A percentile compares a stretch with the other conserved stretches of the same genome.
Evolutionary conservation across 2,113 vertebrate species (phyloP).

Genomic region (Myotis brandtii): DNA sequence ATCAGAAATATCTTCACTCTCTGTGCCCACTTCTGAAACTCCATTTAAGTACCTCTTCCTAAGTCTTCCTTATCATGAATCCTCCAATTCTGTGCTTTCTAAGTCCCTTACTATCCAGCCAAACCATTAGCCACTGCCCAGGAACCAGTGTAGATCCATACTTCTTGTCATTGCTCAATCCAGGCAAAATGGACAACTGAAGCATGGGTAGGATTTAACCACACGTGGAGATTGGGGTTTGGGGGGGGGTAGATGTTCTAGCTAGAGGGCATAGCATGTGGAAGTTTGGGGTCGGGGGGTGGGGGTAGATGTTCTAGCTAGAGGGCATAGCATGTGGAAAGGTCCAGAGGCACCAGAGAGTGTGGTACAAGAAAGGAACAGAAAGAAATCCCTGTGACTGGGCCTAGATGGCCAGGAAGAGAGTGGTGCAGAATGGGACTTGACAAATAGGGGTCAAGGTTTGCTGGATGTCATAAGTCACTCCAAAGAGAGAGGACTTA

Average conservation of each 20-base stretch:
- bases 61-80: not conserved
- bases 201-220: not conserved
- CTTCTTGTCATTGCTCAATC: not conserved
- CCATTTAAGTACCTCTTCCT: not conserved
- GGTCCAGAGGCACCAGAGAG: not conserved
- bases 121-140: not conserved
- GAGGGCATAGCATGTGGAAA: not conserved
- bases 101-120: not conserved
- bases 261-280: not conserved
- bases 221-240: not conserved
- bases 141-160: not conserved
- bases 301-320: not conserved
- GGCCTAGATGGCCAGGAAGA: not conserved
- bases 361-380: not conserved
- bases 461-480: not conserved
- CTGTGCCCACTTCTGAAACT: not conserved
- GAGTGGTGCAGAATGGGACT: not conserved
- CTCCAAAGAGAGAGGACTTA: not conserved
- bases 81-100: not conserved
- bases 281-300: too few species aligned
- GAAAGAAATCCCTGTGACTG: not conserved
- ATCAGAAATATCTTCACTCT: not conserved
- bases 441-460: not conserved
- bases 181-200: not conserved
- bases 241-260: not conserved